Evolutionary conservation across 92 coral and sea anemone species (phyloP), one percentile per base, ranked within the genome.

Genomic region (Parazoanthus darwini): DNA sequence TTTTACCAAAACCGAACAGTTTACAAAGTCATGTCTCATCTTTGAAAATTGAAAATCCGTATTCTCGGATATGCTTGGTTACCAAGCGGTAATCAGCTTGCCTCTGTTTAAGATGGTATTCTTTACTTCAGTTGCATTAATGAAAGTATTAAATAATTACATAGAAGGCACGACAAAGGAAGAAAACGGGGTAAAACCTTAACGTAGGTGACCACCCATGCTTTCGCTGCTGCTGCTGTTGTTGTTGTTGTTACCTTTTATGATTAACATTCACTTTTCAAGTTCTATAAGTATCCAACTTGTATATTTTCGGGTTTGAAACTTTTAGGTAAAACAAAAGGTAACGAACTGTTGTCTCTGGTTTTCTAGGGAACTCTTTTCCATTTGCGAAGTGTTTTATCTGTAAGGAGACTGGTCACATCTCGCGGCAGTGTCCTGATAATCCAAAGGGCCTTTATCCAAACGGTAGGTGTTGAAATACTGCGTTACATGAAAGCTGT

Each of bases 391-490:
- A 95, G 90, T 97, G 99, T 89, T 97, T 97, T 82, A 93, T 97
- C 90, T 97, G 99, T 90, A 95, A 94, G 51, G 99, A 97, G 82
- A 94, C 88, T 68, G 99, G 99, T 29, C 99, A 97, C 63, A 72
- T 97, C 39, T 86, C 98, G 38, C 89, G 96, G 59, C 85, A 93
- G 63, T 97, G 99, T 65, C 98, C 99, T 58, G 99, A 95, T 44
- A 97, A 97, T 86, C 99, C 99, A 4, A 95, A 92, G 93, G 99
- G 99, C n/a, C 95, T 97, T 11, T 97, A 97, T 85, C 99, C 99
- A 42, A 91, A 92, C 90, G 99, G 98, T 94, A 68, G 37, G 68
- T 85, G 4, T 1, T 46, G 67, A 26, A 26, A 46, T 22, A 59
- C 22, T 63, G 70, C 7, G 70, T 8, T 63, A 20, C 70, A 63